A percentile compares a stretch with the other conserved stretches of the same genome.
phyloP scores from a whole-genome alignment of 1,140 invertebrate genomes.

The Tetraneura akinire region DNA sequence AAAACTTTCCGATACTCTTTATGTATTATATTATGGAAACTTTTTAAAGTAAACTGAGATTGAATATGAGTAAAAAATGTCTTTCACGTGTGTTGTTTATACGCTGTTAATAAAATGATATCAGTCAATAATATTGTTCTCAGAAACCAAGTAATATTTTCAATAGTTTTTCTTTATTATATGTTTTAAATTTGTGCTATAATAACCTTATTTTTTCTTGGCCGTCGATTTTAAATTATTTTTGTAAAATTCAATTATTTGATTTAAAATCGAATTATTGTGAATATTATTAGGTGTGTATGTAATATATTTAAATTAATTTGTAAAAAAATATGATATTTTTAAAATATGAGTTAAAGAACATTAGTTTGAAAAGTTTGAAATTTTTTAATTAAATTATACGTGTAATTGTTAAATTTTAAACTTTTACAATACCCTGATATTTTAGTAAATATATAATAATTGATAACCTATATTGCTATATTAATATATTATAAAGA shows the following conservation, averaged over 20 bases:
- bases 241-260: not conserved
- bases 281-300: not conserved
- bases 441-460: no score
- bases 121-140: not conserved
- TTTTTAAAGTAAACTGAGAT: not conserved
- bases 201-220: constrained; percentile 11
- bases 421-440: no score
- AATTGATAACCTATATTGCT: no score
- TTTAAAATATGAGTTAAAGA: no score
- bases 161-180: not conserved
- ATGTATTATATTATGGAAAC: constrained; percentile 8
- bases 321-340: no score
- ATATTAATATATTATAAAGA: no score
- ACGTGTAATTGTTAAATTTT: no score
- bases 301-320: no score
- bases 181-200: constrained; percentile 7
- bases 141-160: not conserved
- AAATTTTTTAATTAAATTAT: no score
- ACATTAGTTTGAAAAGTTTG: no score
- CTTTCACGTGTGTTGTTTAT: not conserved
- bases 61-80: not conserved
- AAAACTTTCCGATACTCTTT: not conserved
- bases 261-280: constrained; percentile 11
- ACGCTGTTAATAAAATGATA: constrained; percentile 17
- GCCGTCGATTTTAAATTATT: not conserved